Percentiles rank a stretch among this genome's conserved stretches.
These are phyloP conservation scores for Noctua janthina DNA, from an alignment of 2,888 invertebrate genomes.

Conservation along the genomic window DNA sequence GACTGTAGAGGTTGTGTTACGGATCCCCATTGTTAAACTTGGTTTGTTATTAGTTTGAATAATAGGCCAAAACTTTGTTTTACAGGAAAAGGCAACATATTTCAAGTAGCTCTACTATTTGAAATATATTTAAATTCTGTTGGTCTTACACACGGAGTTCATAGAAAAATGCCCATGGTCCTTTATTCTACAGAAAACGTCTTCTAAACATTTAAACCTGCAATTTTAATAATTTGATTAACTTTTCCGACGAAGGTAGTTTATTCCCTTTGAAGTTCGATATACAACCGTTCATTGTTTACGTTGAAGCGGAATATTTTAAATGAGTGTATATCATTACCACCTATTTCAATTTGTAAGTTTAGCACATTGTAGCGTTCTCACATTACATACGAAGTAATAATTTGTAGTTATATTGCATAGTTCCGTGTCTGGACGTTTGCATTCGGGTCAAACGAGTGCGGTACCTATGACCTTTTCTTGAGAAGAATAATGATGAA, in stretches of 20 bases:
- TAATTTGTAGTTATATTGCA: conserved; percentile 12
- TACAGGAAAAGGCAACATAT: not conserved
- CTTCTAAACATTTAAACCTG: not conserved
- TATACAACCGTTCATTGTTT: conserved; percentile 5
- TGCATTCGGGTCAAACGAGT: not conserved
- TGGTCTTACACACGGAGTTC: not conserved
- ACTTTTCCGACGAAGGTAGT: not conserved
- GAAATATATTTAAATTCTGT: not conserved
- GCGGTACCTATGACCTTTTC: not conserved
- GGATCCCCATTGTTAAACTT: not conserved
- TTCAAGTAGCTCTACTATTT: not conserved
- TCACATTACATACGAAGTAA: conserved; percentile 4
- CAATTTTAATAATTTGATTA: not conserved
- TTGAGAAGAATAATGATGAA: not conserved
- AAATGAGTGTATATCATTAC: conserved; percentile 12
- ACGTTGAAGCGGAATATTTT: conserved; percentile 24
- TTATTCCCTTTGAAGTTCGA: conserved; percentile 1
- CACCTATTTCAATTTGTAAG: conserved; percentile 30
- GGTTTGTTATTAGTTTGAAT: not conserved
- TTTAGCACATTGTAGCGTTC: conserved; percentile 34
- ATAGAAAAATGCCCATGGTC: not conserved
- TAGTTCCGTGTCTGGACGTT: not conserved
- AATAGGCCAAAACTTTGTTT: not conserved
- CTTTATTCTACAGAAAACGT: not conserved
- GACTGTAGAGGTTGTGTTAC: not conserved